A percentile compares a stretch with the other conserved stretches of the same genome.
These are phyloP conservation scores for Doryteuthis pealeii DNA, from an alignment of 1,140 invertebrate species.

Conservation along the genomic window DNA sequence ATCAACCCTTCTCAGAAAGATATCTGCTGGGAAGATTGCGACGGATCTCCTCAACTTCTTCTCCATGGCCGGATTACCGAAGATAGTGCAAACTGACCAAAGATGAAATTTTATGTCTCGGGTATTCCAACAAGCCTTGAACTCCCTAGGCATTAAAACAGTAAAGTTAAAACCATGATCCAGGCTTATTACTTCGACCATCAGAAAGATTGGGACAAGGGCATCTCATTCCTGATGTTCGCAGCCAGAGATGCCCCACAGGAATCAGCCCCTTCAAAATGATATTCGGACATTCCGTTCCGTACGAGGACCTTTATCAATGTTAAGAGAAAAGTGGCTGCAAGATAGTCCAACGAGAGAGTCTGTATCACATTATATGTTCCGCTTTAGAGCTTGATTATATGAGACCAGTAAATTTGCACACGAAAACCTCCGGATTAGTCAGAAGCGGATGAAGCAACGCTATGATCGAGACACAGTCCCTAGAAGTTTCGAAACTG, in stretches of 20 bases:
- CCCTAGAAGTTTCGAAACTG: conserved; percentile 23
- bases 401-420: conserved; percentile 24
- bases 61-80: conserved; percentile 19
- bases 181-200: conserved; percentile 20
- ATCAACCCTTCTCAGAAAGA: conserved; percentile 9
- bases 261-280: conserved; percentile 32
- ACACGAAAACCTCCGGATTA: conserved; percentile 16
- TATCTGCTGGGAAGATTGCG: conserved; percentile 8
- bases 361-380: conserved; percentile 24
- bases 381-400: conserved; percentile 26
- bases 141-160: no score
- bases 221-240: conserved; percentile 29
- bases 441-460: conserved; percentile 27
- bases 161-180: conserved; percentile 22
- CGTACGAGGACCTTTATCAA: conserved; percentile 24
- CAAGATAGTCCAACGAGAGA: neutral
- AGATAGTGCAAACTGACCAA: no score
- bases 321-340: conserved; percentile 25
- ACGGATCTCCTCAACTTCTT: conserved; percentile 26
- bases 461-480: conserved; percentile 29
- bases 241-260: conserved; percentile 25
- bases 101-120: conserved; percentile 29
- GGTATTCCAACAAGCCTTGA: conserved; percentile 26
- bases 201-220: conserved; percentile 29
- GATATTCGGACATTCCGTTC: conserved; percentile 27